Conservation (phyloP, 2,113 vertebrate species). For the Miniopterus natalensis region DNA sequence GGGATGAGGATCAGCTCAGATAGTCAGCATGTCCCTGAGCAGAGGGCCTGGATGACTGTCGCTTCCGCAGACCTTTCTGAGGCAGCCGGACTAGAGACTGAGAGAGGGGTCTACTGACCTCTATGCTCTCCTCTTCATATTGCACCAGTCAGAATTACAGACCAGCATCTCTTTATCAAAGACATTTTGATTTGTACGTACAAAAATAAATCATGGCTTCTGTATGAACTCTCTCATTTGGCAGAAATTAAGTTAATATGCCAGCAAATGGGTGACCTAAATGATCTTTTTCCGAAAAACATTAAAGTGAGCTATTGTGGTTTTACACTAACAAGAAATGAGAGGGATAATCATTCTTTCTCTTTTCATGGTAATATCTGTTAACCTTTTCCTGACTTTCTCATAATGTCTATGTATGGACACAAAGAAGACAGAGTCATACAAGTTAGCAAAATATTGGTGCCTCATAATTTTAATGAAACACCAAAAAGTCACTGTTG, state of each 20-base stretch:
- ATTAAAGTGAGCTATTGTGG: neutral
- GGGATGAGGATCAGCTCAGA: neutral
- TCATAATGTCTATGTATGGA: neutral
- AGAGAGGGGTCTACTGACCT: neutral
- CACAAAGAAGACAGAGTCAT: neutral
- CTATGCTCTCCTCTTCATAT: neutral
- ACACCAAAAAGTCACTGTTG: neutral
- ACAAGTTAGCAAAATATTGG: neutral
- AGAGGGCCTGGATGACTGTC: neutral
- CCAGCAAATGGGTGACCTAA: neutral
- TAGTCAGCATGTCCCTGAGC: neutral
- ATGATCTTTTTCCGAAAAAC: neutral
- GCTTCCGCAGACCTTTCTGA: neutral
- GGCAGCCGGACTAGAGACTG: too few relatives aligned
- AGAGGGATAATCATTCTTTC: neutral
- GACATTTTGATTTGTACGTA: neutral
- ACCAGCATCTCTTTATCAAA: neutral
- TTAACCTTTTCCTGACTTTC: constrained; percentile 35
- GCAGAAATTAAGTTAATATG: constrained; percentile 49
- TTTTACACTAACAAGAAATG: constrained; percentile 13
- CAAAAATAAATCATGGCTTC: constrained; percentile 14
- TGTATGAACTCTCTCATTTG: neutral
- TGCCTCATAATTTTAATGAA: neutral
- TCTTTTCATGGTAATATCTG: neutral
- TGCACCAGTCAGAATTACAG: neutral